Conservation (phyloP, 1,140 invertebrate genomes). For the Panagrolaimus sp. region DNA sequence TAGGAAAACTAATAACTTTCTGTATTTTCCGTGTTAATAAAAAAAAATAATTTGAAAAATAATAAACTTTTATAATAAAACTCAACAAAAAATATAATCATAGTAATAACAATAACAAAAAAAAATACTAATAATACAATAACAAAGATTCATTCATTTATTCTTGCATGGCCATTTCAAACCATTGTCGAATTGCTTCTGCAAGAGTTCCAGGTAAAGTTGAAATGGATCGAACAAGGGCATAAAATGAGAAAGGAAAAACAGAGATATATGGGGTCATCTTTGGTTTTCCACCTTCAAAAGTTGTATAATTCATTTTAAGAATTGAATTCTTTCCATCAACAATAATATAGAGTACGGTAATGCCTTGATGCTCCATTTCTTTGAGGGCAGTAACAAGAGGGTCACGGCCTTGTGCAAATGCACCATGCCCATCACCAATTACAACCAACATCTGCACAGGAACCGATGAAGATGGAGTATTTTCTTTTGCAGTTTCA, state of each 20-base stretch:
- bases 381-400: constrained; percentile 74
- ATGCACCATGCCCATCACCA: constrained; percentile 86
- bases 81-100: too few relatives aligned
- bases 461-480: constrained; percentile 17
- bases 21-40: too few relatives aligned
- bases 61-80: too few relatives aligned
- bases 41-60: too few relatives aligned
- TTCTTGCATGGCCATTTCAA: constrained; percentile 70
- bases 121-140: too few relatives aligned
- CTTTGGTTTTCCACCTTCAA: constrained; percentile 45
- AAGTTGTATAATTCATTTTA: constrained; percentile 70
- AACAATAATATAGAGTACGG: constrained; percentile 88
- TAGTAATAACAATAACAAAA: too few relatives aligned
- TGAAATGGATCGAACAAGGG: constrained; percentile 81
- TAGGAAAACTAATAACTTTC: too few relatives aligned
- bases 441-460: constrained; percentile 83
- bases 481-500: constrained; percentile 53
- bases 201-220: constrained; percentile 80
- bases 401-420: constrained; percentile 75
- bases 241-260: constrained; percentile 98
- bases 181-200: constrained; percentile 95
- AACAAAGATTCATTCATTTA: too few relatives aligned
- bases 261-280: constrained; percentile 79
- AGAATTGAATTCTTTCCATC: constrained; percentile 92
- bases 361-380: constrained; percentile 75